Conservation (phyloP, 2,113 vertebrate species). For the Ursus arctos region DNA sequence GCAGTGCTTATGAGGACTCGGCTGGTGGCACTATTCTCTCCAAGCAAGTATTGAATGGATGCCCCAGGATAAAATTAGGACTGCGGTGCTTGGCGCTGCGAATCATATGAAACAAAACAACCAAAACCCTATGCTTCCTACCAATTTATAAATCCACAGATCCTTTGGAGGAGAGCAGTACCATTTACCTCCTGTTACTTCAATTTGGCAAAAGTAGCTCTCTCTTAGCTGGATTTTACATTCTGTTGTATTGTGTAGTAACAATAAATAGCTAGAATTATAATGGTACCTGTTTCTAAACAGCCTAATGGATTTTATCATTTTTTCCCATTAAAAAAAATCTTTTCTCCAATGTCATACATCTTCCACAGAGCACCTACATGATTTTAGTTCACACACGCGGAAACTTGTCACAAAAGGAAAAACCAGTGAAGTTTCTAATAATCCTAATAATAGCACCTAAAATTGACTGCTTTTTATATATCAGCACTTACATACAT, state of each 20-base stretch:
- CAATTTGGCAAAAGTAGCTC: constrained; percentile 73
- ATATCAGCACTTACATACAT: neutral
- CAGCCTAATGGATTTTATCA: neutral
- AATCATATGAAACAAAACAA: constrained; percentile 75
- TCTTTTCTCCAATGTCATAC: neutral
- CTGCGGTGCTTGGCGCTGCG: constrained; percentile 32
- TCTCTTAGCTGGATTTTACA: constrained; percentile 60
- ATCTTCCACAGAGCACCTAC: neutral
- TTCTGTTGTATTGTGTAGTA: constrained; percentile 42
- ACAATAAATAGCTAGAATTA: constrained; percentile 57
- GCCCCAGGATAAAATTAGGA: constrained; percentile 78
- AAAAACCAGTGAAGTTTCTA: neutral
- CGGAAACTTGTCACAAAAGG: constrained; percentile 35
- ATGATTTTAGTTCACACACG: neutral
- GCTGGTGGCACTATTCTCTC: constrained; percentile 68
- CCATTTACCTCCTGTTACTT: constrained; percentile 79
- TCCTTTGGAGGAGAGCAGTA: constrained; percentile 57
- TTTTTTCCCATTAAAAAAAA: neutral
- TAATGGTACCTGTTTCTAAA: constrained; percentile 50
- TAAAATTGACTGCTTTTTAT: constrained; percentile 33
- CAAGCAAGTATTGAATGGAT: constrained; percentile 78
- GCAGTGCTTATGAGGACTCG: constrained; percentile 25
- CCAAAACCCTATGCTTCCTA: constrained; percentile 66
- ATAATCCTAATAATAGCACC: neutral
- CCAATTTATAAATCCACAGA: constrained; percentile 74